Percentiles rank a stretch among this genome's conserved stretches.
phyloP scores from a whole-genome alignment of 2,113 vertebrate genomes.

The Saimiri boliviensis region DNA sequence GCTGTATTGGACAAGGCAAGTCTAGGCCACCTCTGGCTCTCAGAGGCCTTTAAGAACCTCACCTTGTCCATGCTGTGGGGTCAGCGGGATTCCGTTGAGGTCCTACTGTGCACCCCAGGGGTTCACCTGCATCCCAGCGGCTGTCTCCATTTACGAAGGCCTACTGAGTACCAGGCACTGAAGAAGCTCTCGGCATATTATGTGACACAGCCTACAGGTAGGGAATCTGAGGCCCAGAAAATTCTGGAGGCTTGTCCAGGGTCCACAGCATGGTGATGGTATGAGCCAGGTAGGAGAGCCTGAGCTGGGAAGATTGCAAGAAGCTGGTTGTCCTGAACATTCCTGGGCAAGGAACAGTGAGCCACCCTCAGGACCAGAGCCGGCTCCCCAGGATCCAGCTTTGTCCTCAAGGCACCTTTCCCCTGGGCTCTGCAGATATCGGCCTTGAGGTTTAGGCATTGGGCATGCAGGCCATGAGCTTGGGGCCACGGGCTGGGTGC shows the following conservation, averaged over 20 bases:
- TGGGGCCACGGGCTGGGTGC: background rate
- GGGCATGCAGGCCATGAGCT: background rate
- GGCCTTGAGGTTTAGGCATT: background rate
- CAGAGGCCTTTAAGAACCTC: background rate
- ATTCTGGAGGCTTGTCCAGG: accelerated
- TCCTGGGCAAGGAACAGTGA: accelerated
- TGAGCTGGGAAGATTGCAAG: background rate
- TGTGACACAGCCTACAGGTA: accelerated
- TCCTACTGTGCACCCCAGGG: background rate
- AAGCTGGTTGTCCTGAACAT: background rate
- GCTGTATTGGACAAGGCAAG: accelerated
- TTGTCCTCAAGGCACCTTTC: background rate
- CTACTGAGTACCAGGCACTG: background rate
- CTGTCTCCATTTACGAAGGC: background rate
- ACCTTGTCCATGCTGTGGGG: background rate
- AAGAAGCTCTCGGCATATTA: accelerated
- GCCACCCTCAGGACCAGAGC: background rate
- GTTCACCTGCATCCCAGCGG: background rate
- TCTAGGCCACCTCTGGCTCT: background rate
- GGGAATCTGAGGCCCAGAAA: background rate
- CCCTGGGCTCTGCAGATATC: background rate
- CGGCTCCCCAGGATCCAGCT: background rate
- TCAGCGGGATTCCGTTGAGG: background rate
- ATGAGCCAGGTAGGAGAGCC: background rate
- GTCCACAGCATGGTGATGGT: background rate